Conservation (phyloP, 30 jellyfish, hydroid and myxozoan genomes). For the Nemopilema nomurai region DNA sequence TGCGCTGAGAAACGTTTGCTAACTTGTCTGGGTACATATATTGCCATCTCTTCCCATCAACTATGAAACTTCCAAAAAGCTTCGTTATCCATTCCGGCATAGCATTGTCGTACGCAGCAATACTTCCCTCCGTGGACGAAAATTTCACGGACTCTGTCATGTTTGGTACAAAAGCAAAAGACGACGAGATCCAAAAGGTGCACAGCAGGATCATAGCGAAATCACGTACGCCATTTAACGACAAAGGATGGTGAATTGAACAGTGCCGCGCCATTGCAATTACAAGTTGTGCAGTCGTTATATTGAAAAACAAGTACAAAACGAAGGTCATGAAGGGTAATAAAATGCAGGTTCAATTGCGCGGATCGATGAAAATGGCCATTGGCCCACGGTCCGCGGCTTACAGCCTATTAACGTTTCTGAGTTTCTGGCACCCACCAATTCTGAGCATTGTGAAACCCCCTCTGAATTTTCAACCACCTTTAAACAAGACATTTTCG, state of each 20-base stretch:
- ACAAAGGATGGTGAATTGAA: neutral
- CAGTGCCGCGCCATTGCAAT: neutral
- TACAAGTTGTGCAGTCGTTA: neutral
- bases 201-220: neutral
- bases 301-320: neutral
- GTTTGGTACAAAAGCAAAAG: neutral
- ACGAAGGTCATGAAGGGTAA: no score
- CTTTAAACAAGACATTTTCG: no score
- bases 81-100: constrained; percentile 59
- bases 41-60: constrained; percentile 27
- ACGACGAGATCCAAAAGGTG: neutral
- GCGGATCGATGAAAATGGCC: no score
- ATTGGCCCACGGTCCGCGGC: no score
- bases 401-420: no score
- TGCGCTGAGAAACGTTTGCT: constrained; percentile 9
- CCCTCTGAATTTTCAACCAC: no score
- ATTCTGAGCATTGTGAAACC: no score
- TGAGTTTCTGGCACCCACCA: no score
- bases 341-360: no score
- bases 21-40: constrained; percentile 54
- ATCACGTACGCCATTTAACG: neutral
- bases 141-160: constrained; percentile 23
- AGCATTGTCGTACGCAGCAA: constrained; percentile 56
- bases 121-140: constrained; percentile 20
- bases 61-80: neutral